Conservation (phyloP, 2,888 invertebrate genomes). For the Tinea semifulvella region DNA sequence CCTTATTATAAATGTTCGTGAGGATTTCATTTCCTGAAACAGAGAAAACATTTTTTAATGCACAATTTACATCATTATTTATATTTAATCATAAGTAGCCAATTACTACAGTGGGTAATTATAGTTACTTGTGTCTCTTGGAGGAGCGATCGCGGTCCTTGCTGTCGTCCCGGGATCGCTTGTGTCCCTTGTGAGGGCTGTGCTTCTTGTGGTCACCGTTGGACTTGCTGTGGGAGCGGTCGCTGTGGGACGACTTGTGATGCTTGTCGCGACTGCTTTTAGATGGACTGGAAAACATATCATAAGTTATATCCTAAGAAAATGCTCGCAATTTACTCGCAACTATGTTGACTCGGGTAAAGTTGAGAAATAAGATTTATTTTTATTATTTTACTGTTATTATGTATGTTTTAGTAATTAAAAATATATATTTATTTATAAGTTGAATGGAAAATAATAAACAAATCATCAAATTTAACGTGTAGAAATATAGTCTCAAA, state of each 20-base stretch:
- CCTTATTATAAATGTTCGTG: slow-evolving; percentile 12
- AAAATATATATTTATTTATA: too few species aligned
- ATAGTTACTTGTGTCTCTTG: slow-evolving; percentile 73
- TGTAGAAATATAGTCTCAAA: too few species aligned
- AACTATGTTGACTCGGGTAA: too few species aligned
- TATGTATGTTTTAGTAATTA: too few species aligned
- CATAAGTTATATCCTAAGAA: too few species aligned
- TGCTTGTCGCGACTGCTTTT: slow-evolving; percentile 44
- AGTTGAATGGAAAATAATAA: too few species aligned
- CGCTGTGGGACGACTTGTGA: slow-evolving; percentile 47
- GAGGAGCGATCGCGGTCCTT: slow-evolving; percentile 71
- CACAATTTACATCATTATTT: not conserved
- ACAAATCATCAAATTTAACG: too few species aligned
- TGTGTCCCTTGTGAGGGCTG: slow-evolving; percentile 50
- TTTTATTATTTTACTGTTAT: too few species aligned
- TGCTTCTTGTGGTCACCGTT: slow-evolving; percentile 41
- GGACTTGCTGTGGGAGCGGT: slow-evolving; percentile 34
- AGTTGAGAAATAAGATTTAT: too few species aligned
- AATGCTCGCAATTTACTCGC: too few species aligned
- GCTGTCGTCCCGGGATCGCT: slow-evolving; percentile 81
- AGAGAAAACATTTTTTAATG: slow-evolving; percentile 7
- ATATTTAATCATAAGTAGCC: not conserved
- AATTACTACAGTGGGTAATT: too few species aligned
- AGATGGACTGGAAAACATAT: slow-evolving; percentile 50
- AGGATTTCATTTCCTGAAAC: slow-evolving; percentile 50